Percentiles rank a stretch among this genome's conserved stretches.
Conservation (phyloP, 2,888 invertebrate species). For the Leptinotarsa rubiginosa region DNA sequence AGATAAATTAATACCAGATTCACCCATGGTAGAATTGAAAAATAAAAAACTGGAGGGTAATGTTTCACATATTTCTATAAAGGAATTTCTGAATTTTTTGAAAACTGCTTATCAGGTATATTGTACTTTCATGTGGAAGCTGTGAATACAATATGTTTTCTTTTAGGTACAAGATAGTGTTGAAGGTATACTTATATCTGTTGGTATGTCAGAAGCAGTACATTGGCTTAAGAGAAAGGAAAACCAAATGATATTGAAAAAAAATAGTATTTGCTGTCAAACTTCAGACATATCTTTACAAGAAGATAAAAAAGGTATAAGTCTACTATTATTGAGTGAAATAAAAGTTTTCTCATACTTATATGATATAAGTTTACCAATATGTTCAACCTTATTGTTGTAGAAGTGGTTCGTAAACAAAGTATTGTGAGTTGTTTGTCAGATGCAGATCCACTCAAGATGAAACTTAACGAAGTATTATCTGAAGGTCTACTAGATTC, state of each 20-base stretch:
- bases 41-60: slow-evolving; percentile 17
- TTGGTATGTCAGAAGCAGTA: slow-evolving; percentile 65
- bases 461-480: slow-evolving; percentile 71
- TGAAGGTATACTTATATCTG: slow-evolving; percentile 66
- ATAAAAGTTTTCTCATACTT: neutral
- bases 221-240: slow-evolving; percentile 68
- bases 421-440: slow-evolving; percentile 28
- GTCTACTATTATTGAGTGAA: neutral
- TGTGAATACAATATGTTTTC: slow-evolving; percentile 4
- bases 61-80: slow-evolving; percentile 73
- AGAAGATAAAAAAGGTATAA: slow-evolving; percentile 51
- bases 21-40: slow-evolving; percentile 20
- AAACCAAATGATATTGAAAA: slow-evolving; percentile 60
- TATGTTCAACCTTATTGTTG: slow-evolving; percentile 11
- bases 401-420: slow-evolving; percentile 35
- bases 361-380: neutral
- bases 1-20: slow-evolving; percentile 9
- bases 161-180: slow-evolving; percentile 65
- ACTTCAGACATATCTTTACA: slow-evolving; percentile 51
- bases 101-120: slow-evolving; percentile 78
- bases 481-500: slow-evolving; percentile 87
- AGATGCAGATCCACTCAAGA: slow-evolving; percentile 55
- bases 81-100: slow-evolving; percentile 79
- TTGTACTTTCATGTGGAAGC: neutral
- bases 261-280: slow-evolving; percentile 55